Evolutionary conservation across 1,140 invertebrate genomes (phyloP).

Genomic region (Dendroctonus valens): DNA sequence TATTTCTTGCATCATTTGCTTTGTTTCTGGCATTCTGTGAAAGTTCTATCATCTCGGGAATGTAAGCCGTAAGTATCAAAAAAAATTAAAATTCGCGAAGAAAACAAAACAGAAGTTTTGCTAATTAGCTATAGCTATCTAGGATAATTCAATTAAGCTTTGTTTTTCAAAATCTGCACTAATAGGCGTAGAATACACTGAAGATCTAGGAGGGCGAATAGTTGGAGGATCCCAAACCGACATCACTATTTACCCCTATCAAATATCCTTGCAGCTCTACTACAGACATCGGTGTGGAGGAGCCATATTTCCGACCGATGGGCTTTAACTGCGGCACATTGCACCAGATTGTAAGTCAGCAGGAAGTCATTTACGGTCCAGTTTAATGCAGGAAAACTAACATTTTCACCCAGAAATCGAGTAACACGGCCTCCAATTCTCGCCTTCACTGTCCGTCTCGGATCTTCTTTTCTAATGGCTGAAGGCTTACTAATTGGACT

Average conservation of each 20-base stretch:
- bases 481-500: neutral
- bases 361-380: neutral
- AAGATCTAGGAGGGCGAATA: conserved; percentile 39
- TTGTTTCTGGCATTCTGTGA: too few relatives aligned
- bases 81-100: too few relatives aligned
- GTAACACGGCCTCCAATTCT: neutral
- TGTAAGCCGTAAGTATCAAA: too few relatives aligned
- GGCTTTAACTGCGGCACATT: conserved; percentile 29
- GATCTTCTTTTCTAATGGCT: neutral
- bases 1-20: too few relatives aligned
- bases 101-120: too few relatives aligned
- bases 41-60: too few relatives aligned
- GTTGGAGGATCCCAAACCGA: conserved; percentile 53
- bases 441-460: conserved; percentile 4
- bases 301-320: conserved; percentile 24
- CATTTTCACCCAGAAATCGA: neutral
- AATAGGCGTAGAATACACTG: neutral
- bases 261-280: conserved; percentile 51
- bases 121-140: too few relatives aligned
- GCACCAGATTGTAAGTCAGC: conserved; percentile 12
- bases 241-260: conserved; percentile 57
- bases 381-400: neutral
- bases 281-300: conserved; percentile 32
- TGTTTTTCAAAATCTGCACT: too few relatives aligned
- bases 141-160: too few relatives aligned